Evolutionary conservation across 2,113 vertebrate genomes (phyloP), one percentile per base, ranked within the genome.

Genomic region (Pterophyllum scalare): DNA sequence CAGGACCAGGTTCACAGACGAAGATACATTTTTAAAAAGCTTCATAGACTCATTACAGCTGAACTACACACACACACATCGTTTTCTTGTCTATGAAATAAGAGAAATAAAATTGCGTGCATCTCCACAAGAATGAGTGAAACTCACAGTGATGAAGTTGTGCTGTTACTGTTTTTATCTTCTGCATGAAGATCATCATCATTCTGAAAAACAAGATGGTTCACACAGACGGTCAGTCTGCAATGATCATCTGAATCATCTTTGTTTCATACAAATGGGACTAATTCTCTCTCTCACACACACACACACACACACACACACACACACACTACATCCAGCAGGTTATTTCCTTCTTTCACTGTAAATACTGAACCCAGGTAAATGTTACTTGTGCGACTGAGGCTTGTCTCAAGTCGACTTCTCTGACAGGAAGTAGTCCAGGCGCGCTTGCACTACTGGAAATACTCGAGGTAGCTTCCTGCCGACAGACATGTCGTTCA

Each of bases 181-280:
- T 90, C 93, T 62, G 59, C 57, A 9, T 57, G 40, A 61, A 17
- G 8, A 2, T 76, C 79, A 0, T 95, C 95, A 11, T 96, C 93
- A 11, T 83, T 92, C 96, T 96, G 88, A 6, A 93, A 87, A 43
- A 79, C 3, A 87, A 19, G 15, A 43, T 26, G 5, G 2, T n/a
- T 3, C 40, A 4, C n/a, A 54, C 43, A 52, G 43, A 15, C 4
- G 5, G 46, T 15, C 14, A 49, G 5, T 17, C 46, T 6, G 46
- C 46, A 15, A 15, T 5, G 15, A 46, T 46, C 4, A 5, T 15
- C 43, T 46, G 13, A 15, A 38, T 38, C 10, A 38, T 49, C 40
- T 22, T 67, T 2, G 9, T 49, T 70, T 67, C 22, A 70, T 7
- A 70, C 17, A 20, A n/a, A n/a, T n/a, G n/a, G n/a, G n/a, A n/a